Base-by-base conservation (phyloP, 2,797 vertebrate genomes). In the Babyrousa celebensis region DNA sequence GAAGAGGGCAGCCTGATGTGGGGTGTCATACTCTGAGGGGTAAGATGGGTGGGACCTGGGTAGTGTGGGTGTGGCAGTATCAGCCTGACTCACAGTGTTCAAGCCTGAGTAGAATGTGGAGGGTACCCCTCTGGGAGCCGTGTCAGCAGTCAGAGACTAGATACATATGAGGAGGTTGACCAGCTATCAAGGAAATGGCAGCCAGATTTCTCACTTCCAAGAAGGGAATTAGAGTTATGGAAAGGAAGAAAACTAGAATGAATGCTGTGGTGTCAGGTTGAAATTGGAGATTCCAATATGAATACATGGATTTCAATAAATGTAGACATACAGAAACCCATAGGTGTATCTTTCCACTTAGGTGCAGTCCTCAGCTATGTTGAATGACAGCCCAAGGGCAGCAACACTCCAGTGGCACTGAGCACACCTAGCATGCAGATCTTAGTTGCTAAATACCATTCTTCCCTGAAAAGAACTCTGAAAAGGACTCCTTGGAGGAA, bases 321-420 rank as follows among this genome's bases (percentile, higher is more conserved):
- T 11, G 6, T 21, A 65, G 67, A 67, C 5, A 1, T 12, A 12
- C 23, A 40, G 40, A 85, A 62, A 2, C 52, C 5, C 29, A 15
- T 21, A 15, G 48, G 6, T 29, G 4, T 7, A 6, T 11, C 65
- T 40, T 0, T 40, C 2, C 21, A n/a, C 36, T 21, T 14, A 3
- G 3, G 18, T 27, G 10, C 27, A 6, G 63, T 32, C 25, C 21
- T 56, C n/a, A 8, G 32, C 4, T 14, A 0, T 54, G 54, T 8
- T 56, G 32, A 5, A n/a, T 3, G 36, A 16, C 21, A 7, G 23
- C 54, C 29, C 4, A 20, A 52, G 15, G 40, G 85, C 43, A 29
- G 56, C n/a, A 6, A 7, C 54, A 9, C 40, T 43, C 43, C 43
- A 23, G 8, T 3, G 36, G 43, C 6, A 2, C 0, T 8, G 40